phyloP scores from a whole-genome alignment of 1,140 invertebrate species.

The Aplysia californica region DNA sequence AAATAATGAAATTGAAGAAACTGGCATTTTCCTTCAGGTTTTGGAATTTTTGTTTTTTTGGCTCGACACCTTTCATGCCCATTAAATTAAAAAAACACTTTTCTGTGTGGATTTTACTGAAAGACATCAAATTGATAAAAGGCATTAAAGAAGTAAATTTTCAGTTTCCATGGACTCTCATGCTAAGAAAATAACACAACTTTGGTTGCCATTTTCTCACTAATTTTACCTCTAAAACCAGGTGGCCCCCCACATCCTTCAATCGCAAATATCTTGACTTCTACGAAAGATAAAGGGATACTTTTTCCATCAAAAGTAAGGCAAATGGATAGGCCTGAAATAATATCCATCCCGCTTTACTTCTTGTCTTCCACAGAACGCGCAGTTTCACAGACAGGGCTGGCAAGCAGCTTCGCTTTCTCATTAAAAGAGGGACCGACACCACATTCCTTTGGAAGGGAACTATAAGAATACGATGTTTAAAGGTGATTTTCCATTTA shows the following conservation, averaged over 20 bases:
- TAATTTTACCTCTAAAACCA: too few relatives aligned
- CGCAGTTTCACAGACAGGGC: slow-evolving; percentile 72
- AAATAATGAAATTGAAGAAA: too few relatives aligned
- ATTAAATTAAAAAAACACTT: too few relatives aligned
- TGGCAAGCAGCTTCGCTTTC: slow-evolving; percentile 76
- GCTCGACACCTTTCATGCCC: too few relatives aligned
- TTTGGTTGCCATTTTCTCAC: not conserved
- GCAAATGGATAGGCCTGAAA: not conserved
- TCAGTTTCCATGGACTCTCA: too few relatives aligned
- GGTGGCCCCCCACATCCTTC: too few relatives aligned
- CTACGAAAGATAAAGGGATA: too few relatives aligned
- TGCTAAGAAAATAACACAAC: not conserved
- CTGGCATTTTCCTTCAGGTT: not conserved
- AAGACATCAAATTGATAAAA: too few relatives aligned
- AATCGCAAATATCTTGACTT: too few relatives aligned
- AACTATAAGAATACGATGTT: slow-evolving; percentile 76
- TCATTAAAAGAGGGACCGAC: slow-evolving; percentile 76
- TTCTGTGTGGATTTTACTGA: too few relatives aligned
- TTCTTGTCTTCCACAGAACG: slow-evolving; percentile 65
- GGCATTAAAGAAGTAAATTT: too few relatives aligned
- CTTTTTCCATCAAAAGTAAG: not conserved
- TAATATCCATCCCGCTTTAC: not conserved
- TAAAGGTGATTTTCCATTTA: slow-evolving; percentile 71
- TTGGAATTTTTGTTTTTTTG: too few relatives aligned
- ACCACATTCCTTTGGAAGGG: slow-evolving; percentile 77